These are phyloP conservation scores for Trissolcus brochymenae DNA, from an alignment of 2,888 invertebrate genomes.

Conservation along the genomic window DNA sequence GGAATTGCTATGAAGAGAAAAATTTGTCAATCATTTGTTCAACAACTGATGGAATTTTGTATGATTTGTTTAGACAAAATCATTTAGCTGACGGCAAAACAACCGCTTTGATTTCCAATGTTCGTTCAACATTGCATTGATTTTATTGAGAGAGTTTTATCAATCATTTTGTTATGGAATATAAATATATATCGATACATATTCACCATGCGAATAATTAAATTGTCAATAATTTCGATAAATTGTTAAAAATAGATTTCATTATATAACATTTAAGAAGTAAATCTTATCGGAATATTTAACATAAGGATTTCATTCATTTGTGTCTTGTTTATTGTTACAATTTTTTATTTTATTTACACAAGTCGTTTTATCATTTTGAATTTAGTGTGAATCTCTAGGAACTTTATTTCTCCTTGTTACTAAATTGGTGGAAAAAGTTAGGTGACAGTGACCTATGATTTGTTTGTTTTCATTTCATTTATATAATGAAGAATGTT, in stretches of 20 bases:
- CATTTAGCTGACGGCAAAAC: neutral
- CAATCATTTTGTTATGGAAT: slow-evolving; percentile 14
- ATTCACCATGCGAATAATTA: slow-evolving; percentile 3
- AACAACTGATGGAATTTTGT: neutral
- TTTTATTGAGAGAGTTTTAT: slow-evolving; percentile 8
- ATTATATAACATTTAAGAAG: slow-evolving; percentile 22
- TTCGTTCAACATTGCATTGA: slow-evolving; percentile 16
- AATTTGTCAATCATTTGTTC: neutral
- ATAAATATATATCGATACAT: slow-evolving; percentile 13
- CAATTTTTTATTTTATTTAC: too few species aligned
- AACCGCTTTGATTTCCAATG: neutral
- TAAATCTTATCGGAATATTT: slow-evolving; percentile 23
- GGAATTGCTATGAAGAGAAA: too few species aligned
- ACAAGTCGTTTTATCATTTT: too few species aligned
- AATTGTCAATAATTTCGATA: slow-evolving; percentile 16
- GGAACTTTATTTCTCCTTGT: too few species aligned
- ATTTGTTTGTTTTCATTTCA: too few species aligned
- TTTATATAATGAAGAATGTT: too few species aligned
- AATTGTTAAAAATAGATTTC: slow-evolving; percentile 25
- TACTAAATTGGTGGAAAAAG: too few species aligned
- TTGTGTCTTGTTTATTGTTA: neutral
- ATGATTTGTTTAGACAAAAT: neutral
- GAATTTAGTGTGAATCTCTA: too few species aligned
- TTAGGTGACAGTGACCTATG: too few species aligned
- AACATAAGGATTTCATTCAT: slow-evolving; percentile 11